Percentiles rank a stretch among this genome's conserved stretches.
These are phyloP conservation scores for Andrena chrysosceles DNA, from an alignment of 2,888 invertebrate genomes.

Conservation along the genomic window DNA sequence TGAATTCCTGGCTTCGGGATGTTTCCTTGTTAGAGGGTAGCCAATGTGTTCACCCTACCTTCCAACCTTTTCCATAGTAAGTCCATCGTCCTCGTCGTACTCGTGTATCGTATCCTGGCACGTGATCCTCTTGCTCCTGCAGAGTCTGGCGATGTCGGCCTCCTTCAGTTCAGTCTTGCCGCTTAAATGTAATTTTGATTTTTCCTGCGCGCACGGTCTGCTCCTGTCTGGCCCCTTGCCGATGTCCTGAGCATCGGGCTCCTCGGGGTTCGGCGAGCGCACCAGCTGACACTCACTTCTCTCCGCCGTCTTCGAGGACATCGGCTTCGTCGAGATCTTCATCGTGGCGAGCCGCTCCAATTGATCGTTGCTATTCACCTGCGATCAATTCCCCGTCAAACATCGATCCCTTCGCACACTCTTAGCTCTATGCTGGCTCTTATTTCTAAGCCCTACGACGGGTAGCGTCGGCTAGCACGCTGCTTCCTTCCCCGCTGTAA, in stretches of 20 bases:
- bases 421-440: too few relatives aligned
- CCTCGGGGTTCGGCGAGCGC: constrained; percentile 71
- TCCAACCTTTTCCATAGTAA: constrained; percentile 82
- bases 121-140: constrained; percentile 75
- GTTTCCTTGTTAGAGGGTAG: too few relatives aligned
- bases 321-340: constrained; percentile 82
- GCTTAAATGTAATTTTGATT: constrained; percentile 79
- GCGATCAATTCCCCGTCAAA: not conserved
- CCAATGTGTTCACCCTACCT: constrained; percentile 67
- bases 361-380: constrained; percentile 81
- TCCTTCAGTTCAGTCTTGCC: constrained; percentile 77
- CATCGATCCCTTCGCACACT: too few relatives aligned
- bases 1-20: too few relatives aligned
- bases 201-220: constrained; percentile 59
- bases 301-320: constrained; percentile 76
- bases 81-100: constrained; percentile 79
- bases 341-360: constrained; percentile 77
- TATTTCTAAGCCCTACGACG: too few relatives aligned
- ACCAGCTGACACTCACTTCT: constrained; percentile 77
- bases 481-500: not conserved
- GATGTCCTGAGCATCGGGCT: constrained; percentile 40
- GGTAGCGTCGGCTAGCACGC: not conserved
- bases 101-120: constrained; percentile 80
- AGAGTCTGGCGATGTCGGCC: constrained; percentile 71
- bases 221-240: constrained; percentile 50